Evolutionary conservation across 2,888 invertebrate species (phyloP), one percentile per base, ranked within the genome.

Genomic region (Ligdia adustata): DNA sequence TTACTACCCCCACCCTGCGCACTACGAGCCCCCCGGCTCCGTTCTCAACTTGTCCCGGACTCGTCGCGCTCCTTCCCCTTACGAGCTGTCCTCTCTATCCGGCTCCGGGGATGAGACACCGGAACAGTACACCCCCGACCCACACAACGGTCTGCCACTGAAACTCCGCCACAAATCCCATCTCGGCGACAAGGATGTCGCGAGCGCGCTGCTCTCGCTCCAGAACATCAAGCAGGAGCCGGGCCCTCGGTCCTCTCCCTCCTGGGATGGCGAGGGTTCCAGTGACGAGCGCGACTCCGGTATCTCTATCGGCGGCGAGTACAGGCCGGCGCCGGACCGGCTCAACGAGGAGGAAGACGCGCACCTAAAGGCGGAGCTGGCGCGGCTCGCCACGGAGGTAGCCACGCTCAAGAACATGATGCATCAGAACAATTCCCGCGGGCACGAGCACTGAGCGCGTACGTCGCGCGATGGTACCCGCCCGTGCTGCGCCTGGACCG

Each of bases 91-190:
- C 9, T 95, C 95, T 31, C 94, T 95, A 33, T 93, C 94, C 37
- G 92, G 92, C 56, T 92, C 92, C 46, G 92, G 91, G 3, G 89
- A 92, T 59, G 86, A 91, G 62, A 79, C 78, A 28, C 71, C 88
- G 45, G 87, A 91, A 48, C 91, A 87, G 57, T 87, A 91, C 57
- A 29, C 20, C 13, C 6, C 27, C 13, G 48, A 49, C 42, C 89
- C 88, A 48, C 94, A 95, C 83, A 96, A 96, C 75, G 94, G 96
- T 66, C 91, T 98, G 75, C 98, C 98, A 1, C 93, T 97, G 65
- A 98, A 98, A 78, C 91, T 98, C 57, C 94, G 98, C 74, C 97
- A 98, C 91, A 98, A 98, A 84, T 95, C 95, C 22, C 95, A 97
- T 73, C 91, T 97, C 52, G 96, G 96, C 5, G 97, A 97, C 75